Evolutionary conservation across 2,888 invertebrate species (phyloP).

Genomic region (Metellina segmentata): DNA sequence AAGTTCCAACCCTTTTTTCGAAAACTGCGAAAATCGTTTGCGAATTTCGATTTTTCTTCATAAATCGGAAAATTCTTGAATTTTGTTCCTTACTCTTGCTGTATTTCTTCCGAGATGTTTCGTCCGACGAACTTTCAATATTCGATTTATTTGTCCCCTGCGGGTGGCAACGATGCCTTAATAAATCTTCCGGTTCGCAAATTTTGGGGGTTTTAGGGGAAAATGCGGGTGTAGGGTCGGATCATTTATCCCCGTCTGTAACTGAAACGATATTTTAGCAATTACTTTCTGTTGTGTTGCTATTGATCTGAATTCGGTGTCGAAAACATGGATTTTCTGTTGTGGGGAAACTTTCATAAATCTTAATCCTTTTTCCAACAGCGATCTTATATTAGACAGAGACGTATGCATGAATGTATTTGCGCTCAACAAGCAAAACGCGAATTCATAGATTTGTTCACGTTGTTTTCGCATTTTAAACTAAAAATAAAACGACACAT

Average conservation of each 20-base stretch:
- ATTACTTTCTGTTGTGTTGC: constrained; percentile 40
- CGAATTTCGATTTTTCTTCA: constrained; percentile 25
- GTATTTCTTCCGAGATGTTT: too few species aligned
- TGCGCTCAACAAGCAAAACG: constrained; percentile 3
- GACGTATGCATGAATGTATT: constrained; percentile 29
- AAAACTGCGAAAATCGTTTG: neutral
- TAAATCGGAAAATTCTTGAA: constrained; percentile 37
- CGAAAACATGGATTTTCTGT: constrained; percentile 5
- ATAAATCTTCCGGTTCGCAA: constrained; percentile 31
- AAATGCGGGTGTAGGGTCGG: neutral
- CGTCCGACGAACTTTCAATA: constrained; percentile 43
- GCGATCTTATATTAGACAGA: constrained; percentile 12
- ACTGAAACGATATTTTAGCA: constrained; percentile 57
- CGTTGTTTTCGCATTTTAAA: constrained; percentile 17
- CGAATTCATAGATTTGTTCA: constrained; percentile 20
- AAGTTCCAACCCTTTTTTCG: neutral
- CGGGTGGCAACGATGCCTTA: neutral
- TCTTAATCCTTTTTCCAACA: constrained; percentile 28
- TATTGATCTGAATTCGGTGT: constrained; percentile 26
- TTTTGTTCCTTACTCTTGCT: neutral
- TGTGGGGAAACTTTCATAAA: constrained; percentile 23
- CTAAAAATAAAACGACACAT: neutral
- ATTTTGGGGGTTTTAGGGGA: constrained; percentile 23
- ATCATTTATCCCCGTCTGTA: constrained; percentile 50
- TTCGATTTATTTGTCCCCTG: constrained; percentile 56